Evolutionary conservation across 2,888 invertebrate genomes (phyloP).

Genomic region (Heliconius hortense): DNA sequence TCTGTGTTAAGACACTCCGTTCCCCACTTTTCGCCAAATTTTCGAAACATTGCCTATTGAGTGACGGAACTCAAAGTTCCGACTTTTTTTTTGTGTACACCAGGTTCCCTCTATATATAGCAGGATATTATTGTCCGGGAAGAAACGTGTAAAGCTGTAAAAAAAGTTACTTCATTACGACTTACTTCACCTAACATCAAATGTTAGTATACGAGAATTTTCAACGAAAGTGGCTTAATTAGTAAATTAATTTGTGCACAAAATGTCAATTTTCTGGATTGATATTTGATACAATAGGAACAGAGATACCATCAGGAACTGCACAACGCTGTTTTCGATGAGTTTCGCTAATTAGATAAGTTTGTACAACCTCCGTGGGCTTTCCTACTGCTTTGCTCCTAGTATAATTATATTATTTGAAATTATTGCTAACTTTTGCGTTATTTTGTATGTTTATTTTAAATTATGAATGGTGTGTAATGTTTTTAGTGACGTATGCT

Average conservation of each 20-base stretch:
- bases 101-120: too few species aligned
- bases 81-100: too few species aligned
- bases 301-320: slow-evolving; percentile 18
- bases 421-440: not conserved
- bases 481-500: too few species aligned
- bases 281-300: slow-evolving; percentile 23
- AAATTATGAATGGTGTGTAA: too few species aligned
- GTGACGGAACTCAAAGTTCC: too few species aligned
- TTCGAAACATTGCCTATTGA: too few species aligned
- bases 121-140: too few species aligned
- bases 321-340: slow-evolving; percentile 28
- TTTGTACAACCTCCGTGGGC: slow-evolving; percentile 31
- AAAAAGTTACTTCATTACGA: too few species aligned
- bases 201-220: not conserved
- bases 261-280: slow-evolving; percentile 12
- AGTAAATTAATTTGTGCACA: not conserved
- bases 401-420: slow-evolving; percentile 10
- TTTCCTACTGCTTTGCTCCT: not conserved
- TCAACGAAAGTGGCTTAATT: not conserved
- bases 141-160: too few species aligned
- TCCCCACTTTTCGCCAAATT: too few species aligned
- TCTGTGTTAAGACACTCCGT: too few species aligned
- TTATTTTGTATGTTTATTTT: too few species aligned
- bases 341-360: slow-evolving; percentile 36
- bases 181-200: not conserved